Base-by-base conservation (phyloP, 2,888 invertebrate genomes). In the Hemithea aestivaria region DNA sequence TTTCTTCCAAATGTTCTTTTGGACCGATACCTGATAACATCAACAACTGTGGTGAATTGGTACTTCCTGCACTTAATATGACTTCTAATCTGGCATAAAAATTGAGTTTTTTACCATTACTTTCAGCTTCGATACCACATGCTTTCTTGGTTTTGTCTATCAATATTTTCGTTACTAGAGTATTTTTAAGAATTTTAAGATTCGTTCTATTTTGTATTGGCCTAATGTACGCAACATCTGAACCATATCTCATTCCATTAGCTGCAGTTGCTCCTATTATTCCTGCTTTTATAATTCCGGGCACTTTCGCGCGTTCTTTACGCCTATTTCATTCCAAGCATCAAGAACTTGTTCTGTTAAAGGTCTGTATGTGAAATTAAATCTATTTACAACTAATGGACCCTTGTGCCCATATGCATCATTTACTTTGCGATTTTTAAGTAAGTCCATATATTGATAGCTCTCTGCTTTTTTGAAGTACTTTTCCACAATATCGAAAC, bases 21-120 rank as follows among this genome's bases (percentile, higher is more conserved):
- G 85, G 80, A 0, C 89, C 89, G 1, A 89, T 60, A 10, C 89
- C 89, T 1, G 89, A 89, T 0, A 89, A 50, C 74, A 88, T 77
- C 1, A 89, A 54, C 5, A 89, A 50, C 33, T 88, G 84, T 0
- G 89, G 87, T 0, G 88, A 78, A 41, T 88, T 87, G 2, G 89
- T 65, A 1, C 79, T 31, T 2, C 89, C 89, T 1, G 80, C 84
- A 7, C 85, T 81, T 20, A 89, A 21, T 31, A 89, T 82, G 0
- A 89, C 66, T 52, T 90, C 89, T 29, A 73, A 75, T 9, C 39
- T 71, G 0, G 71, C 82, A 20, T 29, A 46, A 27, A 58, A 45
- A 11, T 8, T 56, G 6, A 53, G 26, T 16, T n/a, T 51, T 33
- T 35, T 42, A 1, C 51, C 51, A 11, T 56, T 62, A 6, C 50